Conservation (phyloP, 2,888 invertebrate genomes). For the Leptinotarsa rubiginosa region DNA sequence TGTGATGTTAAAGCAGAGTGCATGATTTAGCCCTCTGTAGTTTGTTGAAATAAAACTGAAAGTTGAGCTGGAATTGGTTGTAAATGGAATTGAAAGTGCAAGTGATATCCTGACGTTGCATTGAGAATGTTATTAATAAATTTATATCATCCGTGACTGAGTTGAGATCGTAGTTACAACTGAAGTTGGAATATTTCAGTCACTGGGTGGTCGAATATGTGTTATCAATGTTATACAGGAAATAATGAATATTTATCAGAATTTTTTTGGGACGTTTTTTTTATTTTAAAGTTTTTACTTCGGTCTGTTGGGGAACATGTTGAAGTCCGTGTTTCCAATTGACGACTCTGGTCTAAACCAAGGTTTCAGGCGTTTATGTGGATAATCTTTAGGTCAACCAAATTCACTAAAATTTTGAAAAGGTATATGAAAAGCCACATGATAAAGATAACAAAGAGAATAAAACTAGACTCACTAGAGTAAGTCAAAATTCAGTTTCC, state of each 20-base stretch:
- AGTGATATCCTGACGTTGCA: conserved; percentile 32
- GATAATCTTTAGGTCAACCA: no score
- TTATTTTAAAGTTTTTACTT: no score
- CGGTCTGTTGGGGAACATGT: no score
- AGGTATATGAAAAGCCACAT: no score
- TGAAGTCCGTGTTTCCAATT: no score
- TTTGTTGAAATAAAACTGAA: conserved; percentile 19
- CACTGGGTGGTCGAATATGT: conserved; percentile 31
- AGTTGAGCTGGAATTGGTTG: not conserved
- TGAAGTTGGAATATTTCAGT: conserved; percentile 12
- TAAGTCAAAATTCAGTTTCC: no score
- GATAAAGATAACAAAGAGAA: no score
- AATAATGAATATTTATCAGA: not conserved
- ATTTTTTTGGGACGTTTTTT: no score
- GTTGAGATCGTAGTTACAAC: conserved; percentile 7
- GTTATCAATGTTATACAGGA: not conserved
- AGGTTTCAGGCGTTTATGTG: no score
- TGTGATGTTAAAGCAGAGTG: conserved; percentile 25
- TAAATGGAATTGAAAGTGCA: conserved; percentile 30
- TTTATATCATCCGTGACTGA: conserved; percentile 28
- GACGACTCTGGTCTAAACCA: no score
- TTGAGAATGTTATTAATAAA: conserved; percentile 30
- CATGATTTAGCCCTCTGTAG: conserved; percentile 29
- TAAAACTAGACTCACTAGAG: no score
- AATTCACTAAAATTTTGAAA: no score